Conservation (phyloP, 2,888 invertebrate species). For the Amblyteles armatorius region DNA sequence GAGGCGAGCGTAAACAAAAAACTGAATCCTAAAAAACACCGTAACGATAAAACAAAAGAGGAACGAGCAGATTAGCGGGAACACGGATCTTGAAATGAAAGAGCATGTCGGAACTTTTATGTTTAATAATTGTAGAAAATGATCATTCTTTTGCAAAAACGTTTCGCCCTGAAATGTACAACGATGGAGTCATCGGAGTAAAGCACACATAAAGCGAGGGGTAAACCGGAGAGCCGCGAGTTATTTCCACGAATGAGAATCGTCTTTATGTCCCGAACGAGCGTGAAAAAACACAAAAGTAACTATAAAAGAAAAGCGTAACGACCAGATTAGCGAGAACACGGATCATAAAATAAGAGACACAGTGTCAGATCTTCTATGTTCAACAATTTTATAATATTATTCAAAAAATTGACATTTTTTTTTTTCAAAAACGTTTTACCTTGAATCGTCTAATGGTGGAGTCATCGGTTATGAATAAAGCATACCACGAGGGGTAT, state of each 20-base stretch:
- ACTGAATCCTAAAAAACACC: neutral
- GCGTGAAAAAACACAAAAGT: too few relatives aligned
- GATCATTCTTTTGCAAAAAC: neutral
- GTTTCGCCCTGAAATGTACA: too few relatives aligned
- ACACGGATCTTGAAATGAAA: neutral
- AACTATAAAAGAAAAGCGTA: too few relatives aligned
- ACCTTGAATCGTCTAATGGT: neutral
- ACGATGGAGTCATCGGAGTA: neutral
- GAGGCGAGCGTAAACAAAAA: neutral
- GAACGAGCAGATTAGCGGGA: neutral
- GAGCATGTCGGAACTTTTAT: neutral
- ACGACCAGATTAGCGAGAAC: too few relatives aligned
- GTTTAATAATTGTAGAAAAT: neutral
- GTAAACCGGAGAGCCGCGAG: neutral
- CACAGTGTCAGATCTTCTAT: neutral
- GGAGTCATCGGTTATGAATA: constrained; percentile 5
- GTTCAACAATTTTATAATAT: neutral
- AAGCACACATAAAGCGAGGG: neutral
- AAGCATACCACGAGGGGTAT: neutral
- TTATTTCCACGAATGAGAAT: constrained; percentile 3
- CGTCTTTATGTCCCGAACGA: neutral
- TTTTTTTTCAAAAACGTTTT: neutral
- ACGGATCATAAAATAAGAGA: neutral
- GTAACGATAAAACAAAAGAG: too few relatives aligned
- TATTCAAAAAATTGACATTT: neutral